A percentile compares a stretch with the other conserved stretches of the same genome.
Evolutionary conservation across 2,113 vertebrate genomes (phyloP).

Genomic region (Lathamus discolor): DNA sequence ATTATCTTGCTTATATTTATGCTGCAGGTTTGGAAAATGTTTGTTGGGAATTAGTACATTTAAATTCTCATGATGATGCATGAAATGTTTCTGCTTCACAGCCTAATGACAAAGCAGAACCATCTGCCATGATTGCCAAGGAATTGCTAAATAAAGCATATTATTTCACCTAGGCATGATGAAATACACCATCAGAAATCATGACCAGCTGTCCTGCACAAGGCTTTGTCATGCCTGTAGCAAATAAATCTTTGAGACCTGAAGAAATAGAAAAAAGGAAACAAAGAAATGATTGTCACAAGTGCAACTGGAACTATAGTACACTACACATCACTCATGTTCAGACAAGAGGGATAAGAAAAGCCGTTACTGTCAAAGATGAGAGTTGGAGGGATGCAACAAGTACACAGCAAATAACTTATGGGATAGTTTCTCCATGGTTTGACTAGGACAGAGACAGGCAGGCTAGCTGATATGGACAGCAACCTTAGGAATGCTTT

Average conservation of each 20-base stretch:
- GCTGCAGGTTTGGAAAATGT: background rate
- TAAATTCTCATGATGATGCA: background rate
- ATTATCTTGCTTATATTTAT: background rate
- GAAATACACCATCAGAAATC: background rate
- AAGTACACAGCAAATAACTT: background rate
- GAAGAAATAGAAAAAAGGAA: background rate
- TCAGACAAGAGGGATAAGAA: background rate
- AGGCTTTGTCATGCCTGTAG: background rate
- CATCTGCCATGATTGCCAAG: background rate
- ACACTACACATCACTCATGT: rapidly evolving
- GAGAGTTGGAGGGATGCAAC: background rate
- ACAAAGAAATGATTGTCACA: background rate
- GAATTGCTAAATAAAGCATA: background rate
- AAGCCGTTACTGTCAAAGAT: background rate
- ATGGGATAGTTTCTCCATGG: background rate
- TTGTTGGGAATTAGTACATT: background rate
- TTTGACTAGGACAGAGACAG: background rate
- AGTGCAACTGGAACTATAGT: background rate
- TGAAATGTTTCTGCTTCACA: background rate
- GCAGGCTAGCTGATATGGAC: background rate
- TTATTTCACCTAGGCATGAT: background rate
- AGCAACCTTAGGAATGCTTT: background rate
- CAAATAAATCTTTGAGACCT: background rate
- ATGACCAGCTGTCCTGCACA: background rate
- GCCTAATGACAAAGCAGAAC: background rate